Evolutionary conservation across 2,888 invertebrate genomes (phyloP).

Genomic region (Mythimna pallens): DNA sequence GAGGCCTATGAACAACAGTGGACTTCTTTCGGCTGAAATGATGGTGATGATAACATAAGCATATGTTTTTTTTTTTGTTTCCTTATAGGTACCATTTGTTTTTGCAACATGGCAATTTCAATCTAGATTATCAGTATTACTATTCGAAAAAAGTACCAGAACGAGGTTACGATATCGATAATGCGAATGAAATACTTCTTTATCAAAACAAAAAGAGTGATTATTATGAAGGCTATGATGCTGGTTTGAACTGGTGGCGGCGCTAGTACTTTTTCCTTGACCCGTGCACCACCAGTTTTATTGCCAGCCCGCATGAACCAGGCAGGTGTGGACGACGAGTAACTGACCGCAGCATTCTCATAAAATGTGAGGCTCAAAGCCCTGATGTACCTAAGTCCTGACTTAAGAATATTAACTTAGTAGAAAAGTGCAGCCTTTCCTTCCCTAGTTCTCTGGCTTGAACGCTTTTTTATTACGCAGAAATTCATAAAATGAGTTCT

Average conservation of each 20-base stretch:
- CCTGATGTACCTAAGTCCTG: too few relatives aligned
- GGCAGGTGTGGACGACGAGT: constrained; percentile 5
- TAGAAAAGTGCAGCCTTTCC: background rate
- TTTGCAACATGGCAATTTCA: constrained; percentile 19
- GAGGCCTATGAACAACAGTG: too few relatives aligned
- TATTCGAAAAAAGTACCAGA: constrained; percentile 28
- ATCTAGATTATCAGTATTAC: constrained; percentile 31
- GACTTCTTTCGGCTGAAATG: too few relatives aligned
- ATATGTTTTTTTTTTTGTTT: background rate
- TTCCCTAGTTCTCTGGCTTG: background rate
- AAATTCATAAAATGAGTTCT: too few relatives aligned
- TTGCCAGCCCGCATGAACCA: constrained; percentile 33
- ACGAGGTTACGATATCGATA: constrained; percentile 43
- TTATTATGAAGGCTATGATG: constrained; percentile 42
- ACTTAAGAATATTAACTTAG: background rate
- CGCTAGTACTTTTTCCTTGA: constrained; percentile 6
- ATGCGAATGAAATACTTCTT: constrained; percentile 14
- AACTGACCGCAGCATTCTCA: constrained; percentile 23
- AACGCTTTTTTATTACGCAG: background rate
- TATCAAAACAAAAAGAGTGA: constrained; percentile 26
- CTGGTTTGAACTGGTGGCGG: constrained; percentile 9
- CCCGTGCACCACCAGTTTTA: background rate
- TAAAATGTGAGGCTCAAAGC: constrained; percentile 13
- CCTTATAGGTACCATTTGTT: background rate
- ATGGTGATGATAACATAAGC: too few relatives aligned